Conservation (phyloP, 2,888 invertebrate species). For the Acronicta aceris region DNA sequence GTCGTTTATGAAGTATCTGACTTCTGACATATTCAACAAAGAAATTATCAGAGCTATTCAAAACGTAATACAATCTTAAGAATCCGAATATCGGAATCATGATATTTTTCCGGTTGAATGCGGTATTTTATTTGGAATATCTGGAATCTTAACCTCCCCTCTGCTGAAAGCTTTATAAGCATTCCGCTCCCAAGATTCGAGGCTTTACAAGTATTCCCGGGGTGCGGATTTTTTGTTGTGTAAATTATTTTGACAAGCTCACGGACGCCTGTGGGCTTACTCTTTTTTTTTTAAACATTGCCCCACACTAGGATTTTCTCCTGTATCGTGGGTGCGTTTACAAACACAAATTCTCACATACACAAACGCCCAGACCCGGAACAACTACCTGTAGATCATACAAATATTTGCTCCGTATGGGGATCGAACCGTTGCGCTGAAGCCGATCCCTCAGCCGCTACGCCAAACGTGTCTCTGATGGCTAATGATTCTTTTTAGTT, state of each 20-base stretch:
- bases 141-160: slow-evolving; percentile 9
- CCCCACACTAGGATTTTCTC: too few species aligned
- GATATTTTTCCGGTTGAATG: slow-evolving; percentile 15
- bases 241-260: slow-evolving; percentile 18
- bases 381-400: too few species aligned
- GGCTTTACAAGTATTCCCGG: slow-evolving; percentile 19
- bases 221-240: slow-evolving; percentile 9
- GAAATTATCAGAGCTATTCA: background rate
- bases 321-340: too few species aligned
- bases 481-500: background rate
- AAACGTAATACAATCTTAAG: background rate
- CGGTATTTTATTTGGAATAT: slow-evolving; percentile 21
- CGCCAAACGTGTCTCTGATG: too few species aligned
- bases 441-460: too few species aligned
- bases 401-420: too few species aligned
- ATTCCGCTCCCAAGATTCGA: slow-evolving; percentile 32
- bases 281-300: too few species aligned
- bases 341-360: too few species aligned
- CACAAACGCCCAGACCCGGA: too few species aligned
- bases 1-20: too few species aligned
- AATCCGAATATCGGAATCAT: slow-evolving; percentile 8
- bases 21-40: too few species aligned
- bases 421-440: too few species aligned
- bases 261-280: slow-evolving; percentile 4
- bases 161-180: slow-evolving; percentile 9